Conservation (phyloP, 2,888 invertebrate genomes). For the Griposia aprilina region DNA sequence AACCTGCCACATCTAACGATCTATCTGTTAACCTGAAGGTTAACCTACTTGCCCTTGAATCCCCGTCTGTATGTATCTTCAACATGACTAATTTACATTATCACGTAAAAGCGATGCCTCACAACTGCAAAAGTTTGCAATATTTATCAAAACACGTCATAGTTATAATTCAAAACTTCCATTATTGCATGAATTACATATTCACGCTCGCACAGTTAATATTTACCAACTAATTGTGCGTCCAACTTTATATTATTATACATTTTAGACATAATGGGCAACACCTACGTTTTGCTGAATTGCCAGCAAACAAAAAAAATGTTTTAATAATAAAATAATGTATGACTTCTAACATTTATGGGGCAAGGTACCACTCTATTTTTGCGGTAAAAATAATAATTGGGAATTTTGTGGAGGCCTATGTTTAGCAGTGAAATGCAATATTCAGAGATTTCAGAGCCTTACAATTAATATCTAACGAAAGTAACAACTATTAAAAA, state of each 20-base stretch:
- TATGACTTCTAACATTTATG: background rate
- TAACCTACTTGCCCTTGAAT: too few relatives aligned
- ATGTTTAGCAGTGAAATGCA: background rate
- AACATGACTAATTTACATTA: background rate
- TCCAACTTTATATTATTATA: conserved; percentile 11
- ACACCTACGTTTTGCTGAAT: conserved; percentile 24
- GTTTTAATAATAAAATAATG: too few relatives aligned
- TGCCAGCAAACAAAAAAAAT: conserved; percentile 4
- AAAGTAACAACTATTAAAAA: background rate
- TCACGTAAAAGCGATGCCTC: background rate
- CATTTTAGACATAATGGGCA: conserved; percentile 40
- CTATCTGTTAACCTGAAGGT: too few relatives aligned
- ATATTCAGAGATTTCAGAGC: background rate
- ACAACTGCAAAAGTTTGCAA: background rate
- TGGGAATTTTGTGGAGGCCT: background rate
- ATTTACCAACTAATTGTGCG: conserved; percentile 29
- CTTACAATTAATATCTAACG: background rate
- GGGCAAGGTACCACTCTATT: background rate
- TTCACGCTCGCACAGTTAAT: conserved; percentile 22
- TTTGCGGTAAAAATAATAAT: too few relatives aligned
- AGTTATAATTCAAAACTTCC: conserved; percentile 22
- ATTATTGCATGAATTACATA: conserved; percentile 18
- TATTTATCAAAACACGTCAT: conserved; percentile 1
- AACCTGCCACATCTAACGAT: background rate
- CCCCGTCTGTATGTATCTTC: background rate